Evolutionary conservation across 2,797 vertebrate genomes (phyloP).

Genomic region (Cynodonichthys magdalenae): DNA sequence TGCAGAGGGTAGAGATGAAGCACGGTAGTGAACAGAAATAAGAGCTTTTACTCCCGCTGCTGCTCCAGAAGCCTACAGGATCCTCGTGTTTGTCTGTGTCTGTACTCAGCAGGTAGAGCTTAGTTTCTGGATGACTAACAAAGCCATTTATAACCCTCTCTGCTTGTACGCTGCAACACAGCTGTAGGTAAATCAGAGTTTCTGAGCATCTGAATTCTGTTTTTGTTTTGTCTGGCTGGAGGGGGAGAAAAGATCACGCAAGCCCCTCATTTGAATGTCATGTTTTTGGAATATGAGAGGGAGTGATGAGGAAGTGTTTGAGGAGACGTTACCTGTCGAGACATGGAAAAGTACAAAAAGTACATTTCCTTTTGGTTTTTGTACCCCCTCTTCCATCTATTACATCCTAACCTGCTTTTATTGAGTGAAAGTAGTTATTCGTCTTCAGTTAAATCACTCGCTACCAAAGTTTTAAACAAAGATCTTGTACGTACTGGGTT

Average conservation of each 20-base stretch:
- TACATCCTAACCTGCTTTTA: constrained; percentile 1
- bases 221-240: constrained; percentile 22
- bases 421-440: too few relatives aligned
- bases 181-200: constrained; percentile 7
- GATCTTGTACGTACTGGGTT: too few relatives aligned
- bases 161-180: background rate
- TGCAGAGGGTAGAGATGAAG: constrained; percentile 43
- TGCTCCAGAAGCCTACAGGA: constrained; percentile 28
- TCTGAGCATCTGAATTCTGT: constrained; percentile 1
- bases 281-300: constrained; percentile 30
- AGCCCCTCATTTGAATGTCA: constrained; percentile 46
- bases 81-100: background rate
- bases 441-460: too few relatives aligned
- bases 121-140: constrained; percentile 7
- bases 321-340: constrained; percentile 48
- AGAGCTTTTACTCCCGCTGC: constrained; percentile 53
- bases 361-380: constrained; percentile 25
- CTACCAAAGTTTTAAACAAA: too few relatives aligned
- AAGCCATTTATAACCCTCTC: background rate
- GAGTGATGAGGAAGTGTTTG: constrained; percentile 45
- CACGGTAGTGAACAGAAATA: constrained; percentile 54
- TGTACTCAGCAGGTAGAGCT: background rate
- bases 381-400: constrained; percentile 11
- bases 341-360: constrained; percentile 27
- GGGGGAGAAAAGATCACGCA: constrained; percentile 45